Conservation (phyloP, 2,113 vertebrate species). For the Crotalus viridis region DNA sequence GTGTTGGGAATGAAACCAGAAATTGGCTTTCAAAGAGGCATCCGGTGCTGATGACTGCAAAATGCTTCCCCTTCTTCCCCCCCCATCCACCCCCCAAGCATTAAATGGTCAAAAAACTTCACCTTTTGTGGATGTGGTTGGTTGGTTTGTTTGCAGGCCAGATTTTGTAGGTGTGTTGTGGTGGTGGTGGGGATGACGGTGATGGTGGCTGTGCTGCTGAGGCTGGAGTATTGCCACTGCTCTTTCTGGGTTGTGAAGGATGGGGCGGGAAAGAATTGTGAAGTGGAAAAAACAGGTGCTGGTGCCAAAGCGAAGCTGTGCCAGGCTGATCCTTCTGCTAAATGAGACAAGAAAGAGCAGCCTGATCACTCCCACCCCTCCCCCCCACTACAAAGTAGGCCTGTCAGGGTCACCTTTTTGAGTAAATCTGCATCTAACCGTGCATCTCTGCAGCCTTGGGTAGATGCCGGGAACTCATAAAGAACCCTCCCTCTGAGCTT, state of each 20-base stretch:
- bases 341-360: not conserved
- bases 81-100: not conserved
- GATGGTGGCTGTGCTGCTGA: not conserved
- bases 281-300: not conserved
- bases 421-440: not conserved
- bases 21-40: not conserved
- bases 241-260: not conserved
- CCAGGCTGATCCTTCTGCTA: not conserved
- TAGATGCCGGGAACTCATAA: not conserved
- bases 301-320: accelerated
- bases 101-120: not conserved
- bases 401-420: not conserved
- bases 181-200: no score
- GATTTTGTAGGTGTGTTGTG: no score
- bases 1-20: not conserved
- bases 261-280: not conserved
- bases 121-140: not conserved
- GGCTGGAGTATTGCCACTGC: not conserved
- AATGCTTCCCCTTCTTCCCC: accelerated
- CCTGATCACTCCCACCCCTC: not conserved
- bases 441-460: not conserved
- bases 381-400: no score
- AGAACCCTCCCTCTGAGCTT: accelerated
- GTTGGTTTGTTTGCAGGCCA: not conserved
- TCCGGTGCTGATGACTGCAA: not conserved